phyloP scores from a whole-genome alignment of 2,113 vertebrate genomes.

The Pelobates fuscus region DNA sequence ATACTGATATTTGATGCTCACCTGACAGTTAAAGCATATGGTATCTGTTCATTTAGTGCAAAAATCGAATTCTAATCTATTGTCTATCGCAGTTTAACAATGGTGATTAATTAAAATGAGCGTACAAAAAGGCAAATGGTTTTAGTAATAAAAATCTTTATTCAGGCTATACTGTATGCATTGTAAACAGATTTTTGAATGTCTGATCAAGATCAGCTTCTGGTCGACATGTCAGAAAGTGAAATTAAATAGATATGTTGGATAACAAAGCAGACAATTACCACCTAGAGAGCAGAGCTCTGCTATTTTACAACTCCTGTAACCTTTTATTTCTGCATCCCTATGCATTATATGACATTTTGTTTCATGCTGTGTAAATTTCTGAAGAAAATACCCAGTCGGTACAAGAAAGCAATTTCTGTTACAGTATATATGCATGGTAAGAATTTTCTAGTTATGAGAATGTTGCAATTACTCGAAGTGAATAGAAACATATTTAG shows the following conservation, averaged over 20 bases:
- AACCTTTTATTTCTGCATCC: slow-evolving; percentile 25
- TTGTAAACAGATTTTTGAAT: slow-evolving; percentile 24
- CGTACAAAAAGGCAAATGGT: slow-evolving; percentile 6
- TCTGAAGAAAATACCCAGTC: background rate
- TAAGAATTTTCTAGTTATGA: too few relatives aligned
- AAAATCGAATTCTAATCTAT: too few relatives aligned
- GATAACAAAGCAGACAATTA: slow-evolving; percentile 17
- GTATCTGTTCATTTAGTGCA: too few relatives aligned
- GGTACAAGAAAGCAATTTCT: background rate
- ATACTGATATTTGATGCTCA: too few relatives aligned
- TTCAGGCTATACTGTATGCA: too few relatives aligned
- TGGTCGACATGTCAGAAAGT: slow-evolving; percentile 13
- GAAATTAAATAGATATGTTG: slow-evolving; percentile 28
- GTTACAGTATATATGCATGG: background rate
- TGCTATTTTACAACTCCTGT: slow-evolving; percentile 16
- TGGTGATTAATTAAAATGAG: slow-evolving; percentile 14
- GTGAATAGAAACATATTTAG: too few relatives aligned
- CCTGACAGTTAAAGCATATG: too few relatives aligned
- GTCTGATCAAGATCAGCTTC: slow-evolving; percentile 1
- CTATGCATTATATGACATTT: slow-evolving; percentile 29
- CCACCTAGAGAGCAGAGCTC: slow-evolving; percentile 1
- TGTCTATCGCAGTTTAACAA: too few relatives aligned
- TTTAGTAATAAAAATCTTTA: too few relatives aligned
- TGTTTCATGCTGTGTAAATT: slow-evolving; percentile 1
- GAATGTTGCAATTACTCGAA: too few relatives aligned